A percentile compares a stretch with the other conserved stretches of the same genome.
Evolutionary conservation across 2,113 vertebrate genomes (phyloP).

Genomic region (Indri indri): DNA sequence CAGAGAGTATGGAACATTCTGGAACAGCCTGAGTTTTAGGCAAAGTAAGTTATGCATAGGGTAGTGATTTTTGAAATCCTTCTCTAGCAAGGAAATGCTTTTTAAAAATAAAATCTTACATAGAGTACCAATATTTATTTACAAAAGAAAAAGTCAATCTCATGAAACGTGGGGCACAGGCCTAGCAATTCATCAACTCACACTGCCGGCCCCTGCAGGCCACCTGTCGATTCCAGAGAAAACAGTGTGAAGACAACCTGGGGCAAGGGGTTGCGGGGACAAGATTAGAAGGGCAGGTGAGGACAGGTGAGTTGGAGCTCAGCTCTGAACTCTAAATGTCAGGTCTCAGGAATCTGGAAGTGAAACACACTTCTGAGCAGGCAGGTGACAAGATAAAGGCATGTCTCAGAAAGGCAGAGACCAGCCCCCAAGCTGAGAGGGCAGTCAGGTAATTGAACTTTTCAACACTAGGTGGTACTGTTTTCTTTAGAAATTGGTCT

Average conservation of each 20-base stretch:
- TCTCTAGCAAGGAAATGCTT: neutral
- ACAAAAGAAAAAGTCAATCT: neutral
- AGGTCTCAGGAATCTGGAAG: neutral
- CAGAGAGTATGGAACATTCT: neutral
- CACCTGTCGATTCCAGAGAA: neutral
- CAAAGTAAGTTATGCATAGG: neutral
- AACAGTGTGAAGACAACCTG: neutral
- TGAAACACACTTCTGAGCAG: neutral
- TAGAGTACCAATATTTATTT: neutral
- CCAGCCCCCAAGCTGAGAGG: neutral
- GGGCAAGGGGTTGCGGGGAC: neutral
- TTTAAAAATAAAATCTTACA: neutral
- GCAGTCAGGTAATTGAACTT: neutral
- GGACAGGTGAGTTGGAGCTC: neutral
- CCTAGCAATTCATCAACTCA: neutral
- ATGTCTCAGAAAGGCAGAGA: neutral
- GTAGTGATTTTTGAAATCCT: neutral
- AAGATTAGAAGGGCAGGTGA: neutral
- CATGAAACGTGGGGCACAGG: neutral
- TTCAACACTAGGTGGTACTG: slow-evolving; percentile 68
- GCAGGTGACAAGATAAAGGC: neutral
- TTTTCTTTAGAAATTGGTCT: neutral
- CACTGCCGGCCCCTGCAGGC: neutral
- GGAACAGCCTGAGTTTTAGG: neutral
- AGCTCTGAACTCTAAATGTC: neutral